Evolutionary conservation across 2,113 vertebrate genomes (phyloP), one percentile per base, ranked within the genome.

Genomic region (Cyanistes caeruleus): DNA sequence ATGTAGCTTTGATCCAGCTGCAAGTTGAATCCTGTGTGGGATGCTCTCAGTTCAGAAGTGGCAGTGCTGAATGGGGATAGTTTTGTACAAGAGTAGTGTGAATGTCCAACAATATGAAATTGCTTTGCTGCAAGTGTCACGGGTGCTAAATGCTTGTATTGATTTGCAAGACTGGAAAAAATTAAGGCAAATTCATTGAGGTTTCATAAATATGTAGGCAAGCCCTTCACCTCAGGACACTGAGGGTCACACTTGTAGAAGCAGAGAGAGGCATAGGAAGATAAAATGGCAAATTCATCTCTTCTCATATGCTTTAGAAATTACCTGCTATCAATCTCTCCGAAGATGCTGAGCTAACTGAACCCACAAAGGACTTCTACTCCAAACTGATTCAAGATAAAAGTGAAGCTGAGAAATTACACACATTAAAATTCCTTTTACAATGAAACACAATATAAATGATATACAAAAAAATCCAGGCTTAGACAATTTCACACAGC

Each of bases 61-160:
- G 8, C 33, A 30, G 1, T 0, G 1, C 16, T 9, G 25, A 56
- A 27, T 13, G 8, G 43, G 30, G 35, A n/a, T 55, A 7, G 35
- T 25, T 68, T 53, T 41, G 17, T 49, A 18, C 43, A 75, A 67
- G n/a, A 51, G 20, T 19, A 46, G 20, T 1, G 6, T 41, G 72
- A 51, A 43, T 3, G 3, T 21, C 75, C 73, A 28, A 3, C 2
- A 5, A 10, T 25, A 27, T 0, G 20, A 59, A 92, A 67, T 79
- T 53, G 10, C 25, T 92, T 82, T 75, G 9, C 80, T 76, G 18
- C 27, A 27, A 8, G 59, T 43, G 53, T 81, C 39, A 27, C 1
- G 1, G 39, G 31, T 79, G 53, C 28, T 75, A 33, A 93, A 63
- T 51, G 5, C 37, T 72, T 52, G 10, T 43, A 73, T 55, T 2